Base-by-base conservation (phyloP, 2,888 invertebrate genomes). In the Sinopyrophorus schimmeli region DNA sequence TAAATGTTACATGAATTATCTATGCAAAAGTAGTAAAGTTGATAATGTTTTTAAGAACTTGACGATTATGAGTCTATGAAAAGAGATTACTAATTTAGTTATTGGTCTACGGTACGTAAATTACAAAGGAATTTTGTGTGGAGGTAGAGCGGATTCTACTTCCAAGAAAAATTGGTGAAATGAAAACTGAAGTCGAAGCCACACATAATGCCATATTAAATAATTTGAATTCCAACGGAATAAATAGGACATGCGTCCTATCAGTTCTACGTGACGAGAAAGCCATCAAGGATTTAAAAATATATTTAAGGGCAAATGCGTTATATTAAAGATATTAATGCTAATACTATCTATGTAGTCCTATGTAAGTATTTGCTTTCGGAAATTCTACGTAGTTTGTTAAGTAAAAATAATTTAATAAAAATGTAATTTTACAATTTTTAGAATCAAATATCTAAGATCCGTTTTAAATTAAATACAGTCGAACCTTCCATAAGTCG, bases 271-370 rank as follows among this genome's bases (percentile, higher is more conserved):
- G 15, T 57, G 73, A 24, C 53, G 72, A 31, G 72, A 73, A 34
- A 73, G 73, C 42, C 84, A 84, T 61, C 66, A 68, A 3, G 86
- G 85, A 1, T 74, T 82, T 0, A 76, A 81, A 12, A 87, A 88
- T 37, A 83, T 92, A 24, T 74, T 92, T 87, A 90, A 62, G 94
- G 94, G 2, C 92, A 93, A 62, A 91, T 94, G 81, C 82, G 87
- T 60, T 83, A 85, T 63, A 77, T 94, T 6, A 81, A 85, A 21
- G 90, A 92, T 59, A 84, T 91, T 46, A 85, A 89, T 52, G 82
- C 84, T 0, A 81, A 93, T 21, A 86, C 92, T 43, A 94, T 66
- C 77, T 94, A 1, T 93, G 93, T 67, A 89, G 90, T 63, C 93
- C 94, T 1, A 77, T 94, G 88, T 92, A 48, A 30, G 53, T 40